Evolutionary conservation across 2,113 vertebrate genomes (phyloP).

Genomic region (Pygoscelis antarcticus): DNA sequence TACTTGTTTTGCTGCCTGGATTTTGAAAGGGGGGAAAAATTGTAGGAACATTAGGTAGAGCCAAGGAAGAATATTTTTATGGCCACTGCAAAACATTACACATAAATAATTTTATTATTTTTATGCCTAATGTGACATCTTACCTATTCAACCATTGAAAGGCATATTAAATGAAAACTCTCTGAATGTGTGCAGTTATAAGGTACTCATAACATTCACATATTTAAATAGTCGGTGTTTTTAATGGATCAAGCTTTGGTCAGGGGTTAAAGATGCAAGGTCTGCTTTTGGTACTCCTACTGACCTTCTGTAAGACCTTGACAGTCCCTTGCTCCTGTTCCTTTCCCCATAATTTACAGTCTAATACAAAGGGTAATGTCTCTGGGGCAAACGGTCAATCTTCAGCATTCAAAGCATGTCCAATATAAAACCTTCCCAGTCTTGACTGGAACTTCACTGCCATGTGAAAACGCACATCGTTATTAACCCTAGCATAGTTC

Average conservation of each 20-base stretch:
- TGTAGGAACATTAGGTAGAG: background rate
- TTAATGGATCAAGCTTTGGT: background rate
- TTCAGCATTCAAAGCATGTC: background rate
- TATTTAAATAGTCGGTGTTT: background rate
- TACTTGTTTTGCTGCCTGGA: background rate
- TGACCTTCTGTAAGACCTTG: background rate
- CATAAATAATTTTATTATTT: background rate
- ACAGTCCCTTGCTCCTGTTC: background rate
- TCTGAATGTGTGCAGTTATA: background rate
- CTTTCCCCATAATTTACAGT: background rate
- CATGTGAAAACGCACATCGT: fast-evolving
- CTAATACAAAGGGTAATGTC: background rate
- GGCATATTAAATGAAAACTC: background rate
- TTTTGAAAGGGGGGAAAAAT: background rate
- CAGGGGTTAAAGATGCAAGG: background rate
- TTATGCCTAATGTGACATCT: background rate
- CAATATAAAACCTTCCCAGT: background rate
- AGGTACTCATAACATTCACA: background rate
- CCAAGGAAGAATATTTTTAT: background rate
- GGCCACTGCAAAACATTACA: background rate
- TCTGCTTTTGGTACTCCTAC: background rate
- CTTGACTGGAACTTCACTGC: background rate
- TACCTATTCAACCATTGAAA: background rate
- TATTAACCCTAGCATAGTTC: background rate
- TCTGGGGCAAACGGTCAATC: background rate